These are phyloP conservation scores for Ptychoptera contaminata DNA, from an alignment of 2,888 invertebrate species.

Conservation along the genomic window DNA sequence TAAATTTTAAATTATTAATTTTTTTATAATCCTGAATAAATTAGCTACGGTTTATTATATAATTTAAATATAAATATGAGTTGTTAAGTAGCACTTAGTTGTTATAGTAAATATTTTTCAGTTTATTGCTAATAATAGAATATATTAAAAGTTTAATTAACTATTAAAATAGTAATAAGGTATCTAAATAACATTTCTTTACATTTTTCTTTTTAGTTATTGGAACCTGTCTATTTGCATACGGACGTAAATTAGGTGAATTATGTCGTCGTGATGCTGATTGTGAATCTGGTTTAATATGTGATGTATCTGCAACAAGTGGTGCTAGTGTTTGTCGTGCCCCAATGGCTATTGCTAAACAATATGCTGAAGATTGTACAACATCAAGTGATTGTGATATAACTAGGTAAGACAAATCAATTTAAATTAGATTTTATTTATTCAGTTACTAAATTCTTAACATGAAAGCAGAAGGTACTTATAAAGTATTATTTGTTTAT, in stretches of 20 bases:
- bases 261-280: conserved; percentile 69
- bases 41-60: too few relatives aligned
- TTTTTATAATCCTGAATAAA: too few relatives aligned
- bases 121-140: too few relatives aligned
- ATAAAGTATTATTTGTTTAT: too few relatives aligned
- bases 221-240: conserved; percentile 50
- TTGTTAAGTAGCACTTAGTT: too few relatives aligned
- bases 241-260: conserved; percentile 65
- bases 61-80: too few relatives aligned
- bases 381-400: conserved; percentile 77
- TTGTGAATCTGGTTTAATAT: conserved; percentile 68
- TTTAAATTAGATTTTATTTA: neutral
- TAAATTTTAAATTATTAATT: too few relatives aligned
- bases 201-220: conserved; percentile 29
- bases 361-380: conserved; percentile 69
- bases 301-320: conserved; percentile 46
- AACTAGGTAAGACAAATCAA: conserved; percentile 25
- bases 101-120: too few relatives aligned
- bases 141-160: too few relatives aligned
- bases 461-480: too few relatives aligned
- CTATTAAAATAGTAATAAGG: too few relatives aligned
- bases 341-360: conserved; percentile 59
- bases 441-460: neutral
- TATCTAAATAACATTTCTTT: neutral
- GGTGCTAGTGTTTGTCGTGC: conserved; percentile 61